Evolutionary conservation across 2,797 vertebrate genomes (phyloP), one percentile per base, ranked within the genome.

Genomic region (Pitangus sulphuratus): DNA sequence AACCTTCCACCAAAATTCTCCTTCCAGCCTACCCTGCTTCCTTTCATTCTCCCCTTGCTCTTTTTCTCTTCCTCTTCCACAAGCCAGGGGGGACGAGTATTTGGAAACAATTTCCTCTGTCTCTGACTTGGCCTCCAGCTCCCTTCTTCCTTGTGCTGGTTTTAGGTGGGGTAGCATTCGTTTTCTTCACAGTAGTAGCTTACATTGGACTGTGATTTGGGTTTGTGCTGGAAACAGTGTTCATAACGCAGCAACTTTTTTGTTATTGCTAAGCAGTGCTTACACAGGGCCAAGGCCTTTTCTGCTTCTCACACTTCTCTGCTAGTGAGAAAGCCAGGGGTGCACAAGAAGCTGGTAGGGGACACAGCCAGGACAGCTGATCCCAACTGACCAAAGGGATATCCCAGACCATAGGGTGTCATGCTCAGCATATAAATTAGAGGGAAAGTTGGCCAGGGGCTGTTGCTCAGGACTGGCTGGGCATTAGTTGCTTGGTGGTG

Each of bases 401-500:
- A 65, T 47, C 15, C 30, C 40, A 53, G 39, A 51, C 11, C 30
- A 13, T 1, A 40, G 21, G 40, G 57, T 0, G 0, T n/a, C 39
- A 47, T 28, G 21, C 4, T 5, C 65, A 79, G 33, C 11, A 37
- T 4, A 42, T 10, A 47, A 79, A 53, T 21, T 8, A 72, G 26
- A 3, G 45, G 4, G 13, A 12, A 72, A 28, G 45, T 20, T 53
- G 60, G 3, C 39, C 31, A 35, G 39, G 30, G 30, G 26, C 12
- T 54, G 39, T 18, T 78, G 18, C 45, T 66, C 31, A 66, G 33
- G 15, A n/a, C 12, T 60, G 30, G 15, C 25, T n/a, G 26, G 22
- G 4, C 15, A 65, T 35, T 0, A 0, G 5, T 51, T 35, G 15
- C 7, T 53, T 72, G 45, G 14, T 44, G 17, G 5, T 30, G 10